These are phyloP conservation scores for Scophthalmus maximus DNA, from an alignment of 2,113 vertebrate species.

Conservation along the genomic window DNA sequence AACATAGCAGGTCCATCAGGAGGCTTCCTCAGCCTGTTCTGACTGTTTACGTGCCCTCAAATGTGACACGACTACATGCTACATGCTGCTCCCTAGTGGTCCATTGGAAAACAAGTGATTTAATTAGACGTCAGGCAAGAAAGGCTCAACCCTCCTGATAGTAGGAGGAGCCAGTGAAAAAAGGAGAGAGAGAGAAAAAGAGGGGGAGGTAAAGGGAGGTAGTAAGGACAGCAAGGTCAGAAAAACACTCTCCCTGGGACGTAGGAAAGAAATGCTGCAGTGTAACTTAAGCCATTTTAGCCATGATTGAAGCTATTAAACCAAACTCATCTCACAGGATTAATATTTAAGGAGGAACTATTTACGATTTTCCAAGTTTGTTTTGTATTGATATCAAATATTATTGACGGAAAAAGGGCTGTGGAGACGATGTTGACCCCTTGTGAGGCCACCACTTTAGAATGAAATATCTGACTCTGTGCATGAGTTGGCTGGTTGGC, in stretches of 20 bases:
- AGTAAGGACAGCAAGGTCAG: conserved; percentile 53
- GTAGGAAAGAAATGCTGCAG: conserved; percentile 38
- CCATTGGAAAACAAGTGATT: conserved; percentile 55
- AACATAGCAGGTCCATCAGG: conserved; percentile 50
- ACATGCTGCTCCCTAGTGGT: conserved; percentile 81
- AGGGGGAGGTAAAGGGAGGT: conserved; percentile 16
- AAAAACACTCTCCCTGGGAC: conserved; percentile 41
- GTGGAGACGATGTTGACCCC: not conserved
- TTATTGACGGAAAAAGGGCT: not conserved
- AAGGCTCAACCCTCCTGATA: conserved; percentile 40
- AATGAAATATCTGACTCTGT: conserved; percentile 17
- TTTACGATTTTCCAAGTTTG: not conserved
- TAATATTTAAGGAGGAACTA: not conserved
- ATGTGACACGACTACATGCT: conserved; percentile 64
- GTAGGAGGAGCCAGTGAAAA: conserved; percentile 4
- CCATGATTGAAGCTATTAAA: conserved; percentile 20
- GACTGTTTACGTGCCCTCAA: conserved; percentile 56
- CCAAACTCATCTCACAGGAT: conserved; percentile 20
- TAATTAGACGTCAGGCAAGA: conserved; percentile 12
- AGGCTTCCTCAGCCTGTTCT: conserved; percentile 32
- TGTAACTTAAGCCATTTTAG: conserved; percentile 27
- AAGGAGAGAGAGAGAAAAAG: not conserved
- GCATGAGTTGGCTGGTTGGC: conserved; percentile 38
- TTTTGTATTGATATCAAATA: conserved; percentile 1
- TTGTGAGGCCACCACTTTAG: not conserved